Conservation (phyloP, 2,113 vertebrate genomes). For the Odocoileus virginianus region DNA sequence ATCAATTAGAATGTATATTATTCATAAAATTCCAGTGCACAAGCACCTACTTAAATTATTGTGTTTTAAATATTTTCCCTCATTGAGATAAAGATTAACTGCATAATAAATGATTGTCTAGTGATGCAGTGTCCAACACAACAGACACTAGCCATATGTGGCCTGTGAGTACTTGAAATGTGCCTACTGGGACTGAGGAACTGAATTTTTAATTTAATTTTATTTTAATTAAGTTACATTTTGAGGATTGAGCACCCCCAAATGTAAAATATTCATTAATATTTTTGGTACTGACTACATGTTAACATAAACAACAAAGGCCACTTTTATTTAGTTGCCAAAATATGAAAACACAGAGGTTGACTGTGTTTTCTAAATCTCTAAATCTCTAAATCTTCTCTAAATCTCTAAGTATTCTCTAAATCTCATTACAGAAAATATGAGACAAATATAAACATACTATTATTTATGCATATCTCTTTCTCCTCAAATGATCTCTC, state of each 20-base stretch:
- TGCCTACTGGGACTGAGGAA: not conserved
- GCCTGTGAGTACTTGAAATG: not conserved
- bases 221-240: not conserved
- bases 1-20: not conserved
- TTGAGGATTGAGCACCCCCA: not conserved
- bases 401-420: not conserved
- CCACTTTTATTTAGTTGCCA: not conserved
- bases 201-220: slow-evolving; percentile 7
- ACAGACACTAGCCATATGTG: not conserved
- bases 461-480: not conserved
- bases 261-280: not conserved
- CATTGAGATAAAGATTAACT: not conserved
- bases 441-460: not conserved
- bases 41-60: slow-evolving; percentile 6
- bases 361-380: not conserved
- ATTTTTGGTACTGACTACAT: not conserved
- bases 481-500: not conserved
- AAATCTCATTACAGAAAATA: not conserved
- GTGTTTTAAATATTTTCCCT: not conserved
- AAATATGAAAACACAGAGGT: not conserved
- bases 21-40: not conserved
- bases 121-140: not conserved
- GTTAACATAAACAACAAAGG: not conserved
- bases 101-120: not conserved
- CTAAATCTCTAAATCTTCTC: no score